Conservation (phyloP, 2,888 invertebrate species). For the Andrena chrysosceles region DNA sequence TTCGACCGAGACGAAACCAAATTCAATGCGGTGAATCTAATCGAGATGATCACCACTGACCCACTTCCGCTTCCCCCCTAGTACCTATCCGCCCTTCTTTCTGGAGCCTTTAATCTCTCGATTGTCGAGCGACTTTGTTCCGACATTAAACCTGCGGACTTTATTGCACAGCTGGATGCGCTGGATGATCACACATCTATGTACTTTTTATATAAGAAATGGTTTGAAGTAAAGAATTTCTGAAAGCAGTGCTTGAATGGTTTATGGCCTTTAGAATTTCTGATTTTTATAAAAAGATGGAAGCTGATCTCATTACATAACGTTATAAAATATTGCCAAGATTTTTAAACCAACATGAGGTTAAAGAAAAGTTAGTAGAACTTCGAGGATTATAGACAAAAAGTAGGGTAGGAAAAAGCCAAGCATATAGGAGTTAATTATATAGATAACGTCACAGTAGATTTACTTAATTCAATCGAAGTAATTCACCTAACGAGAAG, state of each 20-base stretch:
- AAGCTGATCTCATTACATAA: background rate
- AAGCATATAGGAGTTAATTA: constrained; percentile 41
- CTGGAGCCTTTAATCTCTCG: constrained; percentile 23
- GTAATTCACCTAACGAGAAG: constrained; percentile 67
- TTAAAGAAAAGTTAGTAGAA: background rate
- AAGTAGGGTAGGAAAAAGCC: background rate
- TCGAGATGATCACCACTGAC: constrained; percentile 74
- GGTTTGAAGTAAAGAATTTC: background rate
- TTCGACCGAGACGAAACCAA: constrained; percentile 64
- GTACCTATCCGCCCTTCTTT: background rate
- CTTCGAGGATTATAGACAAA: background rate
- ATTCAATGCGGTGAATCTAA: constrained; percentile 74
- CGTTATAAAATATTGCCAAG: background rate
- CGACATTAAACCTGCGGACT: background rate
- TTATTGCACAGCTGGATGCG: background rate
- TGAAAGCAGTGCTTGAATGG: too few species aligned
- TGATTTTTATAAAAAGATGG: background rate
- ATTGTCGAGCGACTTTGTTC: constrained; percentile 1
- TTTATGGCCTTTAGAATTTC: too few species aligned
- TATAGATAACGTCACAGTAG: constrained; percentile 3
- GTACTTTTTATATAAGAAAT: background rate
- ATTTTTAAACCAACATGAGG: background rate
- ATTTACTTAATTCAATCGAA: constrained; percentile 75
- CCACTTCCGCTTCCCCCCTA: constrained; percentile 61
- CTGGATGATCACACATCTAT: background rate